Conservation (phyloP, 2,113 vertebrate species). For the Sander vitreus region DNA sequence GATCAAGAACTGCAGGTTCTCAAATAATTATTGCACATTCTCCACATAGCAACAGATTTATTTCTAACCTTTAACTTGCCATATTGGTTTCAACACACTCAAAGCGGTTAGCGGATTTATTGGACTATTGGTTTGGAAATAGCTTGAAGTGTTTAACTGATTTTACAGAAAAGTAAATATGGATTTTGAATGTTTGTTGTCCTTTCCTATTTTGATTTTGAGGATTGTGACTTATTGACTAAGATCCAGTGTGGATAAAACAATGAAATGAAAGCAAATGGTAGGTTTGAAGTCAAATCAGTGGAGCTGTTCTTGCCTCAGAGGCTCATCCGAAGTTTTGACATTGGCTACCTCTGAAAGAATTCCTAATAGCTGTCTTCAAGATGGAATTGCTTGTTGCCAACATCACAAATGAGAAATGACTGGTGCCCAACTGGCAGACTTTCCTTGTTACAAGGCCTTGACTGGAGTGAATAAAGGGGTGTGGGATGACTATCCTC, state of each 20-base stretch:
- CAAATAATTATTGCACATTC: slow-evolving; percentile 93
- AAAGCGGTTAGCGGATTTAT: slow-evolving; percentile 28
- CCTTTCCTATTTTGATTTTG: slow-evolving; percentile 43
- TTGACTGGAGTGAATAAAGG: slow-evolving; percentile 13
- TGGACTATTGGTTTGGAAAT: slow-evolving; percentile 51
- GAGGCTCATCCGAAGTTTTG: slow-evolving; percentile 4
- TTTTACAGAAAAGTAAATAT: slow-evolving; percentile 55
- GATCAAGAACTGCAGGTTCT: slow-evolving; percentile 90
- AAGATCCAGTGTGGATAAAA: slow-evolving; percentile 4
- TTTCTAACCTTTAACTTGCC: slow-evolving; percentile 88
- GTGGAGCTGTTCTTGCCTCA: not conserved
- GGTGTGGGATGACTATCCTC: not conserved
- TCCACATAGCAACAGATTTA: slow-evolving; percentile 90
- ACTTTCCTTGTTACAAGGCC: not conserved
- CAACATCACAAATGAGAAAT: slow-evolving; percentile 15
- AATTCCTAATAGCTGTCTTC: slow-evolving; percentile 16
- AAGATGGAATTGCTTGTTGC: slow-evolving; percentile 10
- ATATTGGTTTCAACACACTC: slow-evolving; percentile 42
- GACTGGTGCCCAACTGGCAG: slow-evolving; percentile 25
- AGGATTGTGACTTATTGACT: slow-evolving; percentile 6
- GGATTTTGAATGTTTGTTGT: slow-evolving; percentile 42
- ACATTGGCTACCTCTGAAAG: slow-evolving; percentile 10
- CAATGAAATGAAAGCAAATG: not conserved
- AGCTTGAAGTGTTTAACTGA: slow-evolving; percentile 36
- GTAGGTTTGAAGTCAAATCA: not conserved